These are phyloP conservation scores for Nibea coibor DNA, from an alignment of 2,113 vertebrate genomes.

Conservation along the genomic window DNA sequence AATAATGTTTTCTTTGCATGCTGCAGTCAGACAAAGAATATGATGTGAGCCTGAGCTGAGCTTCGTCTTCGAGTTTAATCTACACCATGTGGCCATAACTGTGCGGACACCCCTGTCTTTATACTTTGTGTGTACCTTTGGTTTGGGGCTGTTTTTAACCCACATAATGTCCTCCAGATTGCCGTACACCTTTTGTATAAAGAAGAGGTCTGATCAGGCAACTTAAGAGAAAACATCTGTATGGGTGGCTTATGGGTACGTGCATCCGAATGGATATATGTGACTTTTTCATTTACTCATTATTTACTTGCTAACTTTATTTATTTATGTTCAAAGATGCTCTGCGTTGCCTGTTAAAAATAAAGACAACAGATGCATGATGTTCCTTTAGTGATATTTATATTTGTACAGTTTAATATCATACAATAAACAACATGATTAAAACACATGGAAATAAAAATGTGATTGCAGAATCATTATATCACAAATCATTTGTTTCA, in stretches of 20 bases:
- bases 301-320: not conserved
- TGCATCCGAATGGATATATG: too few relatives aligned
- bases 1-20: not conserved
- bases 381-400: not conserved
- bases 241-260: not conserved
- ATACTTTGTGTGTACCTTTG: not conserved
- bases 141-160: too few relatives aligned
- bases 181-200: too few relatives aligned
- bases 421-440: slow-evolving; percentile 3
- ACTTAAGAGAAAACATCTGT: not conserved
- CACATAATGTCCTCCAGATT: too few relatives aligned
- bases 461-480: not conserved
- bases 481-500: slow-evolving; percentile 8
- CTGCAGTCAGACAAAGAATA: not conserved
- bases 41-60: not conserved
- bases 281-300: too few relatives aligned
- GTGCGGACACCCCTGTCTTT: not conserved
- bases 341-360: not conserved
- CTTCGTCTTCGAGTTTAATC: too few relatives aligned
- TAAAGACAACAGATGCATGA: not conserved
- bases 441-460: not conserved
- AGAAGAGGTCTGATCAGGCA: not conserved
- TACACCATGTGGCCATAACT: not conserved
- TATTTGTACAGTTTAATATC: not conserved
- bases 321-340: not conserved